Evolutionary conservation across 2,888 invertebrate species (phyloP), one percentile per base, ranked within the genome.

Genomic region (Mesorhabditis spiculigera): DNA sequence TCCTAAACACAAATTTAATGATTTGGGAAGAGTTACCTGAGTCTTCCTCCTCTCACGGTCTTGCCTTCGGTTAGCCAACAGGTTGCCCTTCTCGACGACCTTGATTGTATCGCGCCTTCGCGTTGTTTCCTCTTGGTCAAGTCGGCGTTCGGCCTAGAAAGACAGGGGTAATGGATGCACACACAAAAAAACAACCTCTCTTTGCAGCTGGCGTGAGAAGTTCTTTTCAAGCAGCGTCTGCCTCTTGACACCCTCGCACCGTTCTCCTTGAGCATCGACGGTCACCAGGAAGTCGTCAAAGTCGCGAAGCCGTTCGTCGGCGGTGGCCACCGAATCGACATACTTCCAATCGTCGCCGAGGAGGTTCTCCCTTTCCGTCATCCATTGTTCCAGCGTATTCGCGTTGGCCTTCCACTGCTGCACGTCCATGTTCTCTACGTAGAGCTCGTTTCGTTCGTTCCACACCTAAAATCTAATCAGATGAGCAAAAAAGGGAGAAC

Each of bases 231-330:
- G 91, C 89, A 93, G 89, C 0, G 96, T 97, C 81, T 93, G 91
- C 64, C 95, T 90, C 84, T 90, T 91, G 62, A 98, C 90, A 0
- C 92, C 91, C 76, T 91, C 91, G 87, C 95, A 93, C 86, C 93
- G 92, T 62, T 94, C 94, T 81, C 91, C 91, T 86, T 97, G 96
- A 0, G 95, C 93, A 78, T 93, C 92, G 41, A 98, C 91, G 0
- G 95, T 94, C 86, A 95, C 94, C 86, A 95, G 93, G 86, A 98
- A 93, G 88, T 97, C 96, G 68, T 93, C 91, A 86, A 96, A 96
- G 64, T 93, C 91, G 72, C 93, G 90, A 78, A 97, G 90, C 65
- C 95, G 89, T 83, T 94, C 94, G 86, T 98, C 97, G 0, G 94
- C 95, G 82, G 93, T 93, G 0, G 91, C 90, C 69, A 97, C 94